Conservation (phyloP, 2,888 invertebrate species). For the Drosophila anceps region DNA sequence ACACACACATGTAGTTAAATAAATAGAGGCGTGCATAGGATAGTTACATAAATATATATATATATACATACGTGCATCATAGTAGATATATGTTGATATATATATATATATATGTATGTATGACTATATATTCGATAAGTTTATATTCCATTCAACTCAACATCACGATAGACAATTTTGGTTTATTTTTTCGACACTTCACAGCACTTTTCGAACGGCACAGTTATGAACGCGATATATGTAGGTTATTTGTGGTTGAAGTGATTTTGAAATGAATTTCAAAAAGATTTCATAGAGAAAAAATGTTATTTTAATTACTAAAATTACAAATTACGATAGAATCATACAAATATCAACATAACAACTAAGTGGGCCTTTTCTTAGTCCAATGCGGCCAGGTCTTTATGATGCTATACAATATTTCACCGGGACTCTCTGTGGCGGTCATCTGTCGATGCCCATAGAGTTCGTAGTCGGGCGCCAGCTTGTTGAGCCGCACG, state of each 20-base stretch:
- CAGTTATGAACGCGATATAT: slow-evolving; percentile 38
- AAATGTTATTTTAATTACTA: slow-evolving; percentile 14
- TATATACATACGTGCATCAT: slow-evolving; percentile 37
- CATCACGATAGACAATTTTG: slow-evolving; percentile 33
- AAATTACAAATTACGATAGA: slow-evolving; percentile 13
- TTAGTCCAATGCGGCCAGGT: slow-evolving; percentile 88
- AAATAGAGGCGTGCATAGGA: slow-evolving; percentile 37
- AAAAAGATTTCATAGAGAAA: not conserved
- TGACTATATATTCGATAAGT: not conserved
- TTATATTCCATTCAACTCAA: slow-evolving; percentile 83
- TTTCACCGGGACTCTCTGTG: slow-evolving; percentile 90
- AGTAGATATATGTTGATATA: not conserved
- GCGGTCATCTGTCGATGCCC: slow-evolving; percentile 89
- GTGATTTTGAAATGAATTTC: not conserved
- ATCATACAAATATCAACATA: not conserved
- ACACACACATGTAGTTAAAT: slow-evolving; percentile 1
- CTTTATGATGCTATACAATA: slow-evolving; percentile 88
- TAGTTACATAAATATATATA: slow-evolving; percentile 16
- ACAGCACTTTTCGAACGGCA: slow-evolving; percentile 49
- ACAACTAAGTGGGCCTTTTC: slow-evolving; percentile 11
- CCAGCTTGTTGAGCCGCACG: slow-evolving; percentile 87
- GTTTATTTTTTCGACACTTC: slow-evolving; percentile 30
- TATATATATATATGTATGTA: slow-evolving; percentile 27
- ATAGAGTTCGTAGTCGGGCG: slow-evolving; percentile 88
- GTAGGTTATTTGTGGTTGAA: too few relatives aligned